These are phyloP conservation scores for Bolinopsis microptera DNA, from an alignment of 37 sponge, comb jelly and placozoan species.

Conservation along the genomic window DNA sequence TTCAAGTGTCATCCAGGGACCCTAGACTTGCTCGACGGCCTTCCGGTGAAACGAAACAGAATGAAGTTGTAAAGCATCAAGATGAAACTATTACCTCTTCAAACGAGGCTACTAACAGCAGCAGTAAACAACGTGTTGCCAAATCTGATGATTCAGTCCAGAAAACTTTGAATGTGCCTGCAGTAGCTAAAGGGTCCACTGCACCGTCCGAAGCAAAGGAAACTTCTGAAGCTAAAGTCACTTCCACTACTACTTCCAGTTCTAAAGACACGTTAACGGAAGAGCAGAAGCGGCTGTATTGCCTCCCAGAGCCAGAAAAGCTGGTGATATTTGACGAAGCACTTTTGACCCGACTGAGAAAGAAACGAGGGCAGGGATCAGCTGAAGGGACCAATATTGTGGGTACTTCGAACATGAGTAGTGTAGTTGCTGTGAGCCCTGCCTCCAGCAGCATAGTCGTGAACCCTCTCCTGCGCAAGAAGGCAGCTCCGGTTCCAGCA, in stretches of 20 bases:
- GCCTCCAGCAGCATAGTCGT: background rate
- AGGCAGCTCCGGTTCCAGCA: background rate
- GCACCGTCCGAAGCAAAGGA: background rate
- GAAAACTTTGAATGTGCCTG: background rate
- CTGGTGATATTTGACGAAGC: conserved; percentile 43
- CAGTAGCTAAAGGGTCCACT: background rate
- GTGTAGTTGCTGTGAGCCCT: background rate
- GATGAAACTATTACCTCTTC: conserved; percentile 29
- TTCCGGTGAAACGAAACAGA: background rate
- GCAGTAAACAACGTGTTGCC: background rate
- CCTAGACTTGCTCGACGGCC: background rate
- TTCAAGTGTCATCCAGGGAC: background rate
- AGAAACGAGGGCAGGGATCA: background rate
- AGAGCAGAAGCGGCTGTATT: background rate
- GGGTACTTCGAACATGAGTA: background rate
- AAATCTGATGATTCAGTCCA: background rate
- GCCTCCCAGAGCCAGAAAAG: conserved; percentile 30
- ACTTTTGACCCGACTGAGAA: background rate
- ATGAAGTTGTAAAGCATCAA: background rate
- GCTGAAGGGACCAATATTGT: background rate
- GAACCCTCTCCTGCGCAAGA: conserved; percentile 7
- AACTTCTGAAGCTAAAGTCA: background rate
- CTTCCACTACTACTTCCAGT: background rate
- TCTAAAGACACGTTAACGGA: background rate
- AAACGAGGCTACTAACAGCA: background rate